phyloP scores from a whole-genome alignment of 2,888 invertebrate species.

The Archaeoteleia sp. region DNA sequence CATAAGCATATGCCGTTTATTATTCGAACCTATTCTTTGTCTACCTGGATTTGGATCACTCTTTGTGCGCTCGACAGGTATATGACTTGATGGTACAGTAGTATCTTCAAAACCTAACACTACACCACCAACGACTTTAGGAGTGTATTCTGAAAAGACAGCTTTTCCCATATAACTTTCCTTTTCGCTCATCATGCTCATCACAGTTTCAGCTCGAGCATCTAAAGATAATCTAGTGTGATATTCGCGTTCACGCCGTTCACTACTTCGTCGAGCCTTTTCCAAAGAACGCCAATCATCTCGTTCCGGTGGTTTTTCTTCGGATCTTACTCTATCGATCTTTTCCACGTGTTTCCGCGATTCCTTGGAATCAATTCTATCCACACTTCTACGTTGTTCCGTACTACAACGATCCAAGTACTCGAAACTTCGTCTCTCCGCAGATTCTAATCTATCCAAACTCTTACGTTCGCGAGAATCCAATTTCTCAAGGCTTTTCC shows the following conservation, averaged over 20 bases:
- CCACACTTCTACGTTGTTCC: conserved; percentile 54
- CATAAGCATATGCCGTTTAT: conserved; percentile 86
- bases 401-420: conserved; percentile 57
- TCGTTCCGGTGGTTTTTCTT: conserved; percentile 68
- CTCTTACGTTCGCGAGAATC: conserved; percentile 61
- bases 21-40: conserved; percentile 83
- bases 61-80: conserved; percentile 88
- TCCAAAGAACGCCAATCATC: conserved; percentile 72
- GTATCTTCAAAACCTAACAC: conserved; percentile 70
- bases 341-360: conserved; percentile 41
- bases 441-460: conserved; percentile 57
- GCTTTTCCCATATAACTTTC: conserved; percentile 72
- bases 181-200: conserved; percentile 60
- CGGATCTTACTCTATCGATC: conserved; percentile 56
- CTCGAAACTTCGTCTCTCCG: conserved; percentile 62
- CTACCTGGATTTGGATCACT: conserved; percentile 90
- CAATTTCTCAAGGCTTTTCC: conserved; percentile 57
- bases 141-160: conserved; percentile 81
- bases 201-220: conserved; percentile 63
- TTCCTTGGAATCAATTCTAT: conserved; percentile 59
- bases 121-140: conserved; percentile 76
- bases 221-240: conserved; percentile 64
- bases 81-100: conserved; percentile 73
- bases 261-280: conserved; percentile 68
- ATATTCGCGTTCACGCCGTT: conserved; percentile 66